These are phyloP conservation scores for Micrasema longulum DNA, from an alignment of 1,140 invertebrate species.

Conservation along the genomic window DNA sequence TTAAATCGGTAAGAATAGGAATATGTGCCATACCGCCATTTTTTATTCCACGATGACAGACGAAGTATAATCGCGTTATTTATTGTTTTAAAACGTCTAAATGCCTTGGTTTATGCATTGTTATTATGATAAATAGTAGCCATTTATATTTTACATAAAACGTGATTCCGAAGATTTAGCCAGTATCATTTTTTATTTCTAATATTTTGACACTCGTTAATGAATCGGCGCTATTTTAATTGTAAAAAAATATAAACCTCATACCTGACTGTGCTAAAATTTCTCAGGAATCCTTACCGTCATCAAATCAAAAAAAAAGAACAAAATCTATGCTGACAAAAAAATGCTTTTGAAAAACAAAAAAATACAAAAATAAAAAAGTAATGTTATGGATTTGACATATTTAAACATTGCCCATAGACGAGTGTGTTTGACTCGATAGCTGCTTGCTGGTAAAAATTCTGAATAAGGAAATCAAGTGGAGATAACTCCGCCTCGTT, in stretches of 20 bases:
- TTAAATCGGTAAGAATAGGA: too few species aligned
- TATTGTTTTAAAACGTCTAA: conserved; percentile 44
- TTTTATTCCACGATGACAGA: conserved; percentile 51
- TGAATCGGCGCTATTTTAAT: not conserved
- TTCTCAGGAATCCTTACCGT: not conserved
- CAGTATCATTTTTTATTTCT: too few species aligned
- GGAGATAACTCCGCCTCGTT: too few species aligned
- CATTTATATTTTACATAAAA: conserved; percentile 14
- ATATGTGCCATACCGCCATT: conserved; percentile 26
- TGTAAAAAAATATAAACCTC: not conserved
- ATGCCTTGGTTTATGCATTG: conserved; percentile 11
- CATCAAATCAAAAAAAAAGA: not conserved
- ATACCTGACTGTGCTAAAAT: not conserved
- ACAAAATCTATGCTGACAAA: not conserved
- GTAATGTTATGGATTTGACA: too few species aligned
- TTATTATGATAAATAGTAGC: conserved; percentile 28
- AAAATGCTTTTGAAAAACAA: too few species aligned
- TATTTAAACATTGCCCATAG: too few species aligned
- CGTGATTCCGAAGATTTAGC: too few species aligned
- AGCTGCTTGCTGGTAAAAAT: too few species aligned
- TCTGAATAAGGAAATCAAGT: too few species aligned
- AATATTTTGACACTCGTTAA: not conserved
- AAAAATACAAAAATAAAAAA: too few species aligned
- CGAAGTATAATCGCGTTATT: conserved; percentile 50
- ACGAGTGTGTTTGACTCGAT: too few species aligned